These are phyloP conservation scores for Ichneumon xanthorius DNA, from an alignment of 2,888 invertebrate genomes.

Conservation along the genomic window DNA sequence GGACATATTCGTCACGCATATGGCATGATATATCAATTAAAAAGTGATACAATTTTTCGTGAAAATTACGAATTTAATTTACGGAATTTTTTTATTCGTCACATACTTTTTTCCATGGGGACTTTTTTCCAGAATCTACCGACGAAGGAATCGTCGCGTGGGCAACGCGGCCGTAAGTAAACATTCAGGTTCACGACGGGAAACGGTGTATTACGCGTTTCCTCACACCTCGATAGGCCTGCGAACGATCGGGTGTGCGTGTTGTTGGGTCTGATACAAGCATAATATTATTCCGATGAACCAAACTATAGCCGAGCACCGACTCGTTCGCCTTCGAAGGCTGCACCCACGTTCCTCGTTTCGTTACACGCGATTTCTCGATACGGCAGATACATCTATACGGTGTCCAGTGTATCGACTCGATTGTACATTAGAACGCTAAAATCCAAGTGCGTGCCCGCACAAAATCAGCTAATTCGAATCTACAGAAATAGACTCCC, in stretches of 20 bases:
- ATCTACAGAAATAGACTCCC: too few relatives aligned
- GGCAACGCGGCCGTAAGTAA: conserved; percentile 5
- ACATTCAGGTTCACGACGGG: background rate
- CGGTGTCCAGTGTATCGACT: background rate
- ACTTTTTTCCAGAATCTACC: background rate
- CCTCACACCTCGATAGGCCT: conserved; percentile 40
- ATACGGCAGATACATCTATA: conserved; percentile 19
- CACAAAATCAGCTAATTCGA: too few relatives aligned
- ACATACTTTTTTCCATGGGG: too few relatives aligned
- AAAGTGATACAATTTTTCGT: too few relatives aligned
- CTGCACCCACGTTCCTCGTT: conserved; percentile 70
- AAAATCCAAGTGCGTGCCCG: background rate
- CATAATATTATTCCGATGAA: conserved; percentile 48
- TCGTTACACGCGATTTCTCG: conserved; percentile 54
- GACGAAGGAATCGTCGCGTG: conserved; percentile 8
- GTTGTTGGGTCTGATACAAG: conserved; percentile 51
- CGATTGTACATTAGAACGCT: background rate
- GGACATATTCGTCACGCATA: too few relatives aligned
- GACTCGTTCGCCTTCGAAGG: conserved; percentile 71
- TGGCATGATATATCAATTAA: too few relatives aligned
- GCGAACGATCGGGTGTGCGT: conserved; percentile 5
- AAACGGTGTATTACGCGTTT: conserved; percentile 19
- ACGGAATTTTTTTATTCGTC: too few relatives aligned
- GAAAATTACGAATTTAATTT: too few relatives aligned
- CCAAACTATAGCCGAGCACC: conserved; percentile 33